A percentile compares a stretch with the other conserved stretches of the same genome.
Evolutionary conservation across 2,113 vertebrate genomes (phyloP).

Genomic region (Rhea pennata): DNA sequence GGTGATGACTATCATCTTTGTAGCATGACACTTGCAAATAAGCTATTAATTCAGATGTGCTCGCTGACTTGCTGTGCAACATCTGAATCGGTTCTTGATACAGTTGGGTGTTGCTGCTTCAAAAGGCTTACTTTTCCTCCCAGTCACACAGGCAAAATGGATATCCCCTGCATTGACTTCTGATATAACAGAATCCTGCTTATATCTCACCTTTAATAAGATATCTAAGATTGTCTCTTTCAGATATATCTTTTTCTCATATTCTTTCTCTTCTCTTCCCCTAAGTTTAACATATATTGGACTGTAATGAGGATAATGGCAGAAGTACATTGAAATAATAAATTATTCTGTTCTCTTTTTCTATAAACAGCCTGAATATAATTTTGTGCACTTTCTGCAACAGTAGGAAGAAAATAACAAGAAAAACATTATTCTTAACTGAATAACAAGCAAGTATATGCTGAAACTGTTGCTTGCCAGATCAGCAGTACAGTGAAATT

Average conservation of each 20-base stretch:
- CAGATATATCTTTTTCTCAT: not conserved
- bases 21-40: slow-evolving; percentile 24
- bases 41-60: slow-evolving; percentile 36
- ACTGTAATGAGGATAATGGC: not conserved
- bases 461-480: not conserved
- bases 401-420: not conserved
- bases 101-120: not conserved
- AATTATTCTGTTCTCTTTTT: not conserved
- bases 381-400: not conserved
- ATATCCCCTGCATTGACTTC: not conserved
- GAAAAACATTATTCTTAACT: not conserved
- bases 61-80: not conserved
- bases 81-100: not conserved
- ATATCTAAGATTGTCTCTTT: not conserved
- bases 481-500: not conserved
- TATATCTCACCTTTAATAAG: not conserved
- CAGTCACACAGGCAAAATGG: not conserved
- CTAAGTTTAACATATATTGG: not conserved
- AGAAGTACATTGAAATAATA: not conserved
- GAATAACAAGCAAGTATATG: not conserved
- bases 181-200: not conserved
- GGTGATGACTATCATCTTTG: not conserved
- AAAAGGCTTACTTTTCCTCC: not conserved
- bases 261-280: not conserved
- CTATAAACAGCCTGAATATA: not conserved